Percentiles rank a stretch among this genome's conserved stretches.
Evolutionary conservation across 2,888 invertebrate species (phyloP).

Genomic region (Pyrocoelia pectoralis): DNA sequence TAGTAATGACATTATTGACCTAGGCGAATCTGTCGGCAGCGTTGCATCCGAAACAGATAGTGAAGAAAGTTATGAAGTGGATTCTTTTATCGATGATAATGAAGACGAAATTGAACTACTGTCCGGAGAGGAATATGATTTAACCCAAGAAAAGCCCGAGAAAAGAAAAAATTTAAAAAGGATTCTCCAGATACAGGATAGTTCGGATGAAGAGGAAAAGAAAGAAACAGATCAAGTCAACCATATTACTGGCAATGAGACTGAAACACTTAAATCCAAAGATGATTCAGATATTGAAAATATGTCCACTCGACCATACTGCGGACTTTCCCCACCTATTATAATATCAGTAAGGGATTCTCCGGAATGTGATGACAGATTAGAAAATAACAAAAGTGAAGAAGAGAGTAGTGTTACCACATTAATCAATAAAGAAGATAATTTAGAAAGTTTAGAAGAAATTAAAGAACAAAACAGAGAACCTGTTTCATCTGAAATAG

Average conservation of each 20-base stretch:
- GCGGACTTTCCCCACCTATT: constrained; percentile 35
- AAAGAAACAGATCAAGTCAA: neutral
- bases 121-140: constrained; percentile 51
- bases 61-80: constrained; percentile 46
- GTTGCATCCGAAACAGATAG: constrained; percentile 44
- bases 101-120: constrained; percentile 48
- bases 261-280: constrained; percentile 7
- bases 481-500: neutral
- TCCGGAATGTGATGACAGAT: constrained; percentile 26
- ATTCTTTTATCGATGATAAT: constrained; percentile 50
- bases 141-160: constrained; percentile 21
- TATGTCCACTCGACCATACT: constrained; percentile 36
- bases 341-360: constrained; percentile 30
- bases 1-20: constrained; percentile 55
- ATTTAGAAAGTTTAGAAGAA: constrained; percentile 32
- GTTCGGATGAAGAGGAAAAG: constrained; percentile 24
- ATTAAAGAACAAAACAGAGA: constrained; percentile 17
- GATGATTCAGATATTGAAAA: constrained; percentile 34
- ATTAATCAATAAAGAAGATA: constrained; percentile 34
- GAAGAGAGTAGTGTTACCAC: constrained; percentile 10
- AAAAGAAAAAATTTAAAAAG: constrained; percentile 17
- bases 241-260: neutral
- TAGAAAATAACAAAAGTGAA: constrained; percentile 15
- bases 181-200: constrained; percentile 16
- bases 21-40: constrained; percentile 55